Evolutionary conservation across 1,140 invertebrate genomes (phyloP), one percentile per base, ranked within the genome.

Genomic region (Drosophila lacertosa): DNA sequence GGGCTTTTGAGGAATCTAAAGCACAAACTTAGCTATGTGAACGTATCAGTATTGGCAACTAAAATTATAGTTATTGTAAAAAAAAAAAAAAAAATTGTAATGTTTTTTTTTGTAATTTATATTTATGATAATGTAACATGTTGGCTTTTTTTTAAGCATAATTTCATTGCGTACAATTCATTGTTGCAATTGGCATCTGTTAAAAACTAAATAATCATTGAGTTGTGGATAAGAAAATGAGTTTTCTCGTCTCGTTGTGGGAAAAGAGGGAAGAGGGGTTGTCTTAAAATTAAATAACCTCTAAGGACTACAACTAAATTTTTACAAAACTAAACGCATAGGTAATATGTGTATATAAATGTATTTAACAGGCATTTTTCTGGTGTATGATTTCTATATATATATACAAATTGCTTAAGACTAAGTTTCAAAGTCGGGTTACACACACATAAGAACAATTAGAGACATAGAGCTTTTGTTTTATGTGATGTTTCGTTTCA

Each of bases 301-400:
- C 81, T 88, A 88, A 73, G 66, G 29, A 77, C 81, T 84, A 86
- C 58, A 42, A 39, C 74, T 86, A 88, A 59, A 29, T 62, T 33
- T 66, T 66, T 64, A 83, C 37, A 67, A 32, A 78, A 71, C 74
- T 82, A 83, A 71, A 63, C 59, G 73, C 70, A 69, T 78, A 74
- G 68, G 63, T 65, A 65, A 59, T 54, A 20, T 65, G 51, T 65
- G 51, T 79, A 84, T 88, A 88, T 88, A 88, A 88, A 88, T 88
- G 82, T 88, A 88, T 88, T 77, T 88, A 88, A 88, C 82, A 88
- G 82, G 82, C 81, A 77, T 81, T 88, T 88, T 82, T 88, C 82
- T 86, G 77, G 81, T 86, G 74, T 68, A 83, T 79, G 57, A 50
- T 48, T 64, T n/a, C n/a, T 59, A 45, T 57, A 54, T 66, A 48